Evolutionary conservation across 1,140 invertebrate genomes (phyloP).

Genomic region (Halesus radiatus): DNA sequence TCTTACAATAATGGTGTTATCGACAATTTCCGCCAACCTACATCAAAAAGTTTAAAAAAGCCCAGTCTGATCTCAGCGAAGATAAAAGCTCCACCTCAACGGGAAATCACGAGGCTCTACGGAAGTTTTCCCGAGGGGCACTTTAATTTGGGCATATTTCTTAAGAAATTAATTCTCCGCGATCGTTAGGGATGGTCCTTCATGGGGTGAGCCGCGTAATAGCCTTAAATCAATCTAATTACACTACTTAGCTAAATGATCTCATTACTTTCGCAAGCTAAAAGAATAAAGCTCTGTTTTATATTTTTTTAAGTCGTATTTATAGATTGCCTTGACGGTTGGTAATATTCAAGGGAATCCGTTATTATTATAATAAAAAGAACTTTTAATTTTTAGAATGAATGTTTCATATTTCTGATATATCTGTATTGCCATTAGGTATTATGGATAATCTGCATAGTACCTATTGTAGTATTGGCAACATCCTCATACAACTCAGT

Average conservation of each 20-base stretch:
- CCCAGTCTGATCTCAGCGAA: conserved; percentile 12
- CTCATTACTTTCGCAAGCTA: neutral
- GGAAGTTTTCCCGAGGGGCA: conserved; percentile 5
- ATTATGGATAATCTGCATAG: too few relatives aligned
- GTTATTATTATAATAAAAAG: too few relatives aligned
- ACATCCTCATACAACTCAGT: too few relatives aligned
- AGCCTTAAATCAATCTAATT: conserved; percentile 20
- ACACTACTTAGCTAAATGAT: conserved; percentile 21
- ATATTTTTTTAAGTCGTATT: too few relatives aligned
- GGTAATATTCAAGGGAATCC: too few relatives aligned
- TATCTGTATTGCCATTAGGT: too few relatives aligned
- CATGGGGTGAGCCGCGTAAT: neutral
- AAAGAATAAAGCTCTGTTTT: too few relatives aligned
- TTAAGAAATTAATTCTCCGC: conserved; percentile 22
- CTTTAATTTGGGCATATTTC: conserved; percentile 29
- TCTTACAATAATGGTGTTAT: neutral
- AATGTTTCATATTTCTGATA: too few relatives aligned
- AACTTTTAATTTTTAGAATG: too few relatives aligned
- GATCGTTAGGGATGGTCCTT: conserved; percentile 10
- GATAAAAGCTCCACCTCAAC: conserved; percentile 29
- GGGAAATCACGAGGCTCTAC: conserved; percentile 25
- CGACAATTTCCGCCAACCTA: conserved; percentile 22
- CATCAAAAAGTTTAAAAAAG: conserved; percentile 32
- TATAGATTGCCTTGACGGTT: too few relatives aligned
- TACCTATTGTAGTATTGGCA: too few relatives aligned